Conservation (phyloP, 2,113 vertebrate genomes). For the Nansenia antarctica region DNA sequence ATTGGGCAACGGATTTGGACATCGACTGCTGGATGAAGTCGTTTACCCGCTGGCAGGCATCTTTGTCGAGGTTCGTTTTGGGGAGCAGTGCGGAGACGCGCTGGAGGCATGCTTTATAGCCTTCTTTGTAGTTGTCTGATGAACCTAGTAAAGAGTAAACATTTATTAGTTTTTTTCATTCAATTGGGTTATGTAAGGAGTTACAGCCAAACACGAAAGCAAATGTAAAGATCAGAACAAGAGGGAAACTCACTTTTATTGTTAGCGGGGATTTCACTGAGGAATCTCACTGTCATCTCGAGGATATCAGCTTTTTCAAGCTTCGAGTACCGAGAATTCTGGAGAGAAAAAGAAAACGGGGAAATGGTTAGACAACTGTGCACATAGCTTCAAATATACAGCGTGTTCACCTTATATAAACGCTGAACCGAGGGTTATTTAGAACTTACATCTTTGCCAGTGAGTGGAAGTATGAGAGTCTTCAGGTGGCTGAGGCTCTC, state of each 20-base stretch:
- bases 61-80: conserved; percentile 67
- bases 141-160: conserved; percentile 52
- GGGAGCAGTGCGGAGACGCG: conserved; percentile 76
- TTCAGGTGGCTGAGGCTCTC: conserved; percentile 83
- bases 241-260: conserved; percentile 69
- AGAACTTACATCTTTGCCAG: conserved; percentile 83
- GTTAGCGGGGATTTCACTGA: conserved; percentile 73
- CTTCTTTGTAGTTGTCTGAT: conserved; percentile 76
- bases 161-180: conserved; percentile 25
- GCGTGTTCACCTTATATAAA: not conserved
- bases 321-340: conserved; percentile 82
- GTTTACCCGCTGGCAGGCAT: conserved; percentile 70
- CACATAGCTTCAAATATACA: not conserved
- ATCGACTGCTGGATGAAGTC: conserved; percentile 72
- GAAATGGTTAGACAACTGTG: conserved; percentile 18
- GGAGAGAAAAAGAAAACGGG: conserved; percentile 12
- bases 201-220: rapidly evolving
- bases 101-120: conserved; percentile 82
- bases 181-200: not conserved
- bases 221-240: not conserved
- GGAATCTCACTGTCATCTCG: conserved; percentile 90
- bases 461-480: conserved; percentile 82
- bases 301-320: conserved; percentile 91
- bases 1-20: conserved; percentile 33
- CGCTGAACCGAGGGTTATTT: not conserved